Evolutionary conservation across 2,797 vertebrate genomes (phyloP).

Genomic region (Spinibarbus caldwelli): DNA sequence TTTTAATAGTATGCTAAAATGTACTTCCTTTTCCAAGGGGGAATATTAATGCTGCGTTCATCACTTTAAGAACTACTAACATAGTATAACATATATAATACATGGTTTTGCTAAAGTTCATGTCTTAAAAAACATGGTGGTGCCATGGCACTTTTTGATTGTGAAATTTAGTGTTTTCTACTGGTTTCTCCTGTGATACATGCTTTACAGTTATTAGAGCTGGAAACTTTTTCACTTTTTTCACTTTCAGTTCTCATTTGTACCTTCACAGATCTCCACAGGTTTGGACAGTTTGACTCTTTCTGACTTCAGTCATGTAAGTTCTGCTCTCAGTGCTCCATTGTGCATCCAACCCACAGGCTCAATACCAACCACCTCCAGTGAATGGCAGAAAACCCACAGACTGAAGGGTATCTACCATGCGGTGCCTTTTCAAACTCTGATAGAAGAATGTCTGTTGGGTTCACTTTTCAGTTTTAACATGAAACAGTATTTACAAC

Average conservation of each 20-base stretch:
- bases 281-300: conserved; percentile 57
- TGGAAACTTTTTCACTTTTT: neutral
- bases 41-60: neutral
- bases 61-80: neutral
- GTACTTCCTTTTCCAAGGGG: neutral
- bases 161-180: neutral
- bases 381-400: conserved; percentile 81
- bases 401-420: conserved; percentile 79
- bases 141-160: neutral
- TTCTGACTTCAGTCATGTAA: conserved; percentile 63
- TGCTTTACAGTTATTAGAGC: no score
- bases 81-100: no score
- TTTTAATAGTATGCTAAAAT: neutral
- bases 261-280: conserved; percentile 69
- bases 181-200: neutral
- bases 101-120: neutral
- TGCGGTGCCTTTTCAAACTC: neutral
- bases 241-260: neutral
- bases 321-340: conserved; percentile 64
- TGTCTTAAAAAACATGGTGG: neutral
- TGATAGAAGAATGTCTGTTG: neutral
- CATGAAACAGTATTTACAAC: no score
- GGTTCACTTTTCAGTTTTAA: neutral
- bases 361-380: conserved; percentile 71
- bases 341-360: conserved; percentile 74